These are phyloP conservation scores for Sebastes iracundus DNA, from an alignment of 2,797 vertebrate genomes.

Conservation along the genomic window DNA sequence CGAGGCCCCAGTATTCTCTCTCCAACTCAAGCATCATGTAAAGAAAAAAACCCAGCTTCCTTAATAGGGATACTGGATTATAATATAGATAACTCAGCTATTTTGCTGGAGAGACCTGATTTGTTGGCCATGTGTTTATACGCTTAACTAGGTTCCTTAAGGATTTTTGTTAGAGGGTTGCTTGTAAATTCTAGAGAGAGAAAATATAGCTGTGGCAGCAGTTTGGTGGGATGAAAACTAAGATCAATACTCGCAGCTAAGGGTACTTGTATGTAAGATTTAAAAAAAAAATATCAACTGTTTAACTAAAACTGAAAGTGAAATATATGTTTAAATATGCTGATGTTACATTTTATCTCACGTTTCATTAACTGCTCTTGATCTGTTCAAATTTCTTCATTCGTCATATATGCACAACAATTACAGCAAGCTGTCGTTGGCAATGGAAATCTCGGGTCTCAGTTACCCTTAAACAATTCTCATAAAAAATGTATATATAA, in stretches of 20 bases:
- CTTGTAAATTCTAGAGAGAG: not conserved
- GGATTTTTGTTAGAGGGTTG: not conserved
- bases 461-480: no score
- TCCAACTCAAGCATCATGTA: not conserved
- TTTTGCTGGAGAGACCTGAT: constrained; percentile 3
- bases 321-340: not conserved
- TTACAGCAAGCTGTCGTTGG: no score
- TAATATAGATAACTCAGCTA: not conserved
- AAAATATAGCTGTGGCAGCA: not conserved
- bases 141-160: not conserved
- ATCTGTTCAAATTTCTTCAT: not conserved
- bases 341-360: not conserved
- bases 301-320: not conserved
- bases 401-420: no score
- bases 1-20: not conserved
- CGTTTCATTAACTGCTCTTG: not conserved
- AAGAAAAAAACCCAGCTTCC: not conserved
- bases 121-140: not conserved
- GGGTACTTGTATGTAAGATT: not conserved
- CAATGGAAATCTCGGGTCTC: no score
- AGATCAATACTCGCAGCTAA: not conserved
- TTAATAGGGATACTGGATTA: not conserved
- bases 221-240: not conserved
- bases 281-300: no score
- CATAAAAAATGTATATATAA: no score